Percentiles rank a stretch among this genome's conserved stretches.
Conservation (phyloP, 2,113 vertebrate species). For the Tupaia chinensis region DNA sequence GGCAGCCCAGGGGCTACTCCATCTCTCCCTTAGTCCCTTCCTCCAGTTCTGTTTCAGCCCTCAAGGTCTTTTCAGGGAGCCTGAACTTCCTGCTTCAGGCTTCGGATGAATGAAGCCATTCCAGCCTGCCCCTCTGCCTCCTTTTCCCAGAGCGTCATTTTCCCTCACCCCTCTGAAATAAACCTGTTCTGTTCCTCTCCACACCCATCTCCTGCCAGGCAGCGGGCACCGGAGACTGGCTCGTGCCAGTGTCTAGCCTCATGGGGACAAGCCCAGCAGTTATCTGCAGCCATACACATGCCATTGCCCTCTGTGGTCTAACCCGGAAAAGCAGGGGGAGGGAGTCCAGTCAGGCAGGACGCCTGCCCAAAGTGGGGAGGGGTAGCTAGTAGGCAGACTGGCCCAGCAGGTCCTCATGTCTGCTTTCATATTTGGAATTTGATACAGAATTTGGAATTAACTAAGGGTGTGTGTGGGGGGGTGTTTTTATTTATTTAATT, state of each 20-base stretch:
- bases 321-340: background rate
- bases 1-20: background rate
- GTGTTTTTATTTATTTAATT: no score
- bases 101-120: background rate
- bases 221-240: background rate
- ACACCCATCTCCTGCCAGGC: background rate
- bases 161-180: background rate
- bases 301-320: background rate
- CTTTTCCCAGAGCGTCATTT: background rate
- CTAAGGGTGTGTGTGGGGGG: background rate
- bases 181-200: background rate
- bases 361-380: background rate
- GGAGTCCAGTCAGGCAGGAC: accelerated
- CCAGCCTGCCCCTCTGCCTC: no score
- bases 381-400: accelerated
- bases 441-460: background rate
- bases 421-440: background rate
- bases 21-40: background rate
- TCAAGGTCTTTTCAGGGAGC: background rate
- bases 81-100: background rate
- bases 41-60: background rate
- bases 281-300: background rate
- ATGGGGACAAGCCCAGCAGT: background rate
- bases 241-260: background rate
- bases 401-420: background rate